Evolutionary conservation across 2,797 vertebrate species (phyloP), one percentile per base, ranked within the genome.

Genomic region (Pangasius djambal): DNA sequence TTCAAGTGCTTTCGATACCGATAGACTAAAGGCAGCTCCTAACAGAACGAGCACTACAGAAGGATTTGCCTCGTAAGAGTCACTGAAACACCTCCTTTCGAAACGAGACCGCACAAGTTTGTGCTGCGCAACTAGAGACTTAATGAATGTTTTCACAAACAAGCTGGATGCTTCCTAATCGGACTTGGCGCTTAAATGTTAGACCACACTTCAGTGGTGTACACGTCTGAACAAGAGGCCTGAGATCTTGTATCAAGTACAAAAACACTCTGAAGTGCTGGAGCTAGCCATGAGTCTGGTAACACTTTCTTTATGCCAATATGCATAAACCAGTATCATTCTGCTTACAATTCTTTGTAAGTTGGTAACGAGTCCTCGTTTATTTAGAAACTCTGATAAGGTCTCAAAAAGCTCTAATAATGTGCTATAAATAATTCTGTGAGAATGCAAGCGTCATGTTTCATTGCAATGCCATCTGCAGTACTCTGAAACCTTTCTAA

Each of bases 1-100:
- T 89, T 93, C 88, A 85, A 94, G 92, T 89, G 84, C 89, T 92
- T 89, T 69, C 90, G 87, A 91, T 92, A 91, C 91, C 90, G 67
- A 50, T 89, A 85, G 87, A 91, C 82, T 89, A 90, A 93, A 93
- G 90, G 89, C 87, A 88, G 86, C 86, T 90, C 92, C 91, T 90
- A 88, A 83, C 89, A 88, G 88, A 84, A 86, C 86, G 82, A 59
- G 22, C 77, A 88, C 89, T 89, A 86, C n/a, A 78, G 44, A 31
- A 86, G 86, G 86, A 90, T 89, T 88, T 88, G 72, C 79, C 74
- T 77, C 86, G 74, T 89, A 85, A 87, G 87, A 88, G 88, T 67
- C 72, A 82, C 87, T 81, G 90, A 88, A 83, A 90, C 79, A 85
- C 87, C 69, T 83, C 67, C 55, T 84, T 89, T 87, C 9, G 50